Evolutionary conservation across 1,140 invertebrate genomes (phyloP).

Genomic region (Matsumurasca onukii): DNA sequence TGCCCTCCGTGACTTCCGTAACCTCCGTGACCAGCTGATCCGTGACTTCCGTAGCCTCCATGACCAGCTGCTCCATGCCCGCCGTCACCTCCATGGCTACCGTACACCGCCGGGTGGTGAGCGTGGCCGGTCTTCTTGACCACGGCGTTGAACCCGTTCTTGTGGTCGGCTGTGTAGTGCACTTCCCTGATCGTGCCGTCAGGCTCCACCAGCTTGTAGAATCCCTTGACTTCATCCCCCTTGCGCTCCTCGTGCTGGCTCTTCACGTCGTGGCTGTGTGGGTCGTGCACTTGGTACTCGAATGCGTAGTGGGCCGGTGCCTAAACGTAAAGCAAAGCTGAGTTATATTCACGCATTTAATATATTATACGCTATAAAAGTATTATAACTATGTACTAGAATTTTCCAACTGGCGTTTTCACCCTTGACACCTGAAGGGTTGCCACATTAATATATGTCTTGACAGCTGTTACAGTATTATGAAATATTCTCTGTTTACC

Average conservation of each 20-base stretch:
- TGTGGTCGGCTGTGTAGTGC: conserved; percentile 52
- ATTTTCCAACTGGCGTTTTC: too few species aligned
- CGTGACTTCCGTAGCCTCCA: not conserved
- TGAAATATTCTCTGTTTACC: too few species aligned
- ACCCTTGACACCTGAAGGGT: too few species aligned
- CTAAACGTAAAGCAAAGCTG: too few species aligned
- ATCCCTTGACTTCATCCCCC: conserved; percentile 54
- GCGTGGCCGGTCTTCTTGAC: conserved; percentile 42
- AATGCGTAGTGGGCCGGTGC: conserved; percentile 52
- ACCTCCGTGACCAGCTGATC: not conserved
- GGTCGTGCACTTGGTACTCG: conserved; percentile 58
- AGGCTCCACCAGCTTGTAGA: conserved; percentile 53
- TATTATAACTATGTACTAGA: too few species aligned
- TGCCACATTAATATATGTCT: too few species aligned
- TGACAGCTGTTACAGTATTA: too few species aligned
- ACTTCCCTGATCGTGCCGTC: conserved; percentile 52
- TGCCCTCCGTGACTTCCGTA: conserved; percentile 20
- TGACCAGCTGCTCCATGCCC: not conserved
- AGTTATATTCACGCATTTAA: too few species aligned
- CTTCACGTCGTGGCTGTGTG: conserved; percentile 55
- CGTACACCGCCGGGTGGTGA: conserved; percentile 39
- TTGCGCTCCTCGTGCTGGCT: conserved; percentile 53
- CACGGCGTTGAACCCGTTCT: conserved; percentile 52
- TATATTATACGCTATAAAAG: too few species aligned
- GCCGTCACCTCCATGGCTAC: conserved; percentile 18